Percentiles rank a stretch among this genome's conserved stretches.
These are phyloP conservation scores for Exocentrus adspersus DNA, from an alignment of 2,888 invertebrate genomes.

Conservation along the genomic window DNA sequence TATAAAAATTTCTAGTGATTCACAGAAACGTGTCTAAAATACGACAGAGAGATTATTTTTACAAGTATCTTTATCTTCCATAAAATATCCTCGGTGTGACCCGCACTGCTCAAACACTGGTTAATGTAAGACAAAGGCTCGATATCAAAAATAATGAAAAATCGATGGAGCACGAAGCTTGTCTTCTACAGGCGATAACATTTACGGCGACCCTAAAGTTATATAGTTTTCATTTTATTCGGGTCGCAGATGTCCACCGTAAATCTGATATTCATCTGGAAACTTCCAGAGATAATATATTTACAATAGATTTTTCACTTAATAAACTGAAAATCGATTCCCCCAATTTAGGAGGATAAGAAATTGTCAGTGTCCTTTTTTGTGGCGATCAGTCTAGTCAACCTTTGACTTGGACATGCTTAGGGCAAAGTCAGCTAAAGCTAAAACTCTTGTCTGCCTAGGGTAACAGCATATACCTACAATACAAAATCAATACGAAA, in stretches of 20 bases:
- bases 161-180: slow-evolving; percentile 29
- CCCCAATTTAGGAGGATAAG: no score
- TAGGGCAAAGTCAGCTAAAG: no score
- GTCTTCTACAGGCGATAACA: slow-evolving; percentile 38
- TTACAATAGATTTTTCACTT: slow-evolving; percentile 38
- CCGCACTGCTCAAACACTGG: background rate
- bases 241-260: slow-evolving; percentile 45
- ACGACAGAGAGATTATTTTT: no score
- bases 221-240: slow-evolving; percentile 46
- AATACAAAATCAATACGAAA: no score
- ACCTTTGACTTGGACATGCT: no score
- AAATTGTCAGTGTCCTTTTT: no score
- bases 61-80: background rate
- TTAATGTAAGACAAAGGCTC: slow-evolving; percentile 9
- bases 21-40: no score
- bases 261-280: slow-evolving; percentile 42
- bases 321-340: no score
- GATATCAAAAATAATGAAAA: slow-evolving; percentile 31
- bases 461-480: no score
- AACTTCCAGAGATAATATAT: slow-evolving; percentile 30
- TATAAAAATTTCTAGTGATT: no score
- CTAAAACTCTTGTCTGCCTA: no score
- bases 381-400: no score
- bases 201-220: slow-evolving; percentile 43
- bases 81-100: background rate